Evolutionary conservation across 2,113 vertebrate species (phyloP), one percentile per base, ranked within the genome.

Genomic region (Ictalurus furcatus): DNA sequence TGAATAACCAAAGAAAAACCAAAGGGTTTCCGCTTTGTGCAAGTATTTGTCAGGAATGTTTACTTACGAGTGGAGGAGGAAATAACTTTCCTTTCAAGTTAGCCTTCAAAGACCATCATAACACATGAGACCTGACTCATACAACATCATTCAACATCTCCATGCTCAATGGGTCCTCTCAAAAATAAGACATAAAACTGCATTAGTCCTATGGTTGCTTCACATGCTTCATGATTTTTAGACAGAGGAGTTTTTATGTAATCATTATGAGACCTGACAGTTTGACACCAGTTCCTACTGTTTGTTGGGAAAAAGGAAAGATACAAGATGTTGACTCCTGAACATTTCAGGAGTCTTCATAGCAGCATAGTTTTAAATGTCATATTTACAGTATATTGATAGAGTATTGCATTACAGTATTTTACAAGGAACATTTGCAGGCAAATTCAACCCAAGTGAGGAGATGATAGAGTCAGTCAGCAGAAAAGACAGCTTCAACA

Each of bases 41-140:
- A 83, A 73, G 65, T 88, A 85, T 80, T 85, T 76, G 71, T 59
- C 11, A 52, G 81, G 86, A 54, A 89, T 88, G 76, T 88, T 52
- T 80, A 61, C 52, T 87, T 81, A 80, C 6, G 80, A 87, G 61
- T 19, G 11, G 25, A 19, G 52, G 81, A 59, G 88, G 52, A 80
- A 85, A 87, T 74, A 84, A 59, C 58, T 23, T 63, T 85, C 69
- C 87, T 90, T 90, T 90, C 63, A 89, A 87, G 82, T 85, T 59
- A 21, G 28, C 86, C 65, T 87, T 91, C 91, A 90, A 91, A 91
- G 89, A 65, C 63, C 28, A 12, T 61, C 69, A 76, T 76, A 86
- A 78, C 40, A 71, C 73, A 73, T 80, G 71, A 80, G 85, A 44
- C 30, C 19, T 74, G 84, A 71, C 67, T 21, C 63, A 34, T 81